Conservation (phyloP, 2,888 invertebrate genomes). For the Sphaerophoria taeniata region DNA sequence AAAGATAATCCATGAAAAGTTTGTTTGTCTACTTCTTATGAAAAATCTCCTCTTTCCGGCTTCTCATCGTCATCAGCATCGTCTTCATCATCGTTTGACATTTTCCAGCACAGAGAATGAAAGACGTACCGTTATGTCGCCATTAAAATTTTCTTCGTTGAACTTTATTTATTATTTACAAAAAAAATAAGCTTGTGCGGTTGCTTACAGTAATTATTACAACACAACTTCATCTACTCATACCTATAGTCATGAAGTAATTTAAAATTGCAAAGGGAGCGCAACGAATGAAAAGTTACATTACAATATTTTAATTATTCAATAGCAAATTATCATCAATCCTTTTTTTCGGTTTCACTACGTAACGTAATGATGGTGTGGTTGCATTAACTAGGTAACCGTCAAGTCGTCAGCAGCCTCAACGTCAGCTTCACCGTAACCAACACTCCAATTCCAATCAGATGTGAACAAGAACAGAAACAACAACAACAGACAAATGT, state of each 20-base stretch:
- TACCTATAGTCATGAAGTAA: neutral
- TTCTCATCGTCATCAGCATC: neutral
- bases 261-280: slow-evolving; percentile 11
- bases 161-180: slow-evolving; percentile 22
- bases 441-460: neutral
- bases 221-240: neutral
- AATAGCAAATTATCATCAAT: slow-evolving; percentile 25
- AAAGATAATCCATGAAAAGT: slow-evolving; percentile 37
- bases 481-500: too few species aligned
- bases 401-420: too few species aligned
- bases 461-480: slow-evolving; percentile 4
- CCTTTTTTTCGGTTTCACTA: neutral
- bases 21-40: neutral
- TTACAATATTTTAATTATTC: slow-evolving; percentile 35
- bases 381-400: neutral
- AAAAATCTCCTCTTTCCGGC: slow-evolving; percentile 24
- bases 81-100: slow-evolving; percentile 16
- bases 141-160: slow-evolving; percentile 19
- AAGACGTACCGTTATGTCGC: slow-evolving; percentile 23
- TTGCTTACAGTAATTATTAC: neutral
- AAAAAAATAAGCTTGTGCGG: slow-evolving; percentile 2
- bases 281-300: slow-evolving; percentile 11
- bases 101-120: slow-evolving; percentile 38
- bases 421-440: too few species aligned
- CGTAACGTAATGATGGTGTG: slow-evolving; percentile 16